Evolutionary conservation across 2,113 vertebrate genomes (phyloP).

Genomic region (Perccottus glenii): DNA sequence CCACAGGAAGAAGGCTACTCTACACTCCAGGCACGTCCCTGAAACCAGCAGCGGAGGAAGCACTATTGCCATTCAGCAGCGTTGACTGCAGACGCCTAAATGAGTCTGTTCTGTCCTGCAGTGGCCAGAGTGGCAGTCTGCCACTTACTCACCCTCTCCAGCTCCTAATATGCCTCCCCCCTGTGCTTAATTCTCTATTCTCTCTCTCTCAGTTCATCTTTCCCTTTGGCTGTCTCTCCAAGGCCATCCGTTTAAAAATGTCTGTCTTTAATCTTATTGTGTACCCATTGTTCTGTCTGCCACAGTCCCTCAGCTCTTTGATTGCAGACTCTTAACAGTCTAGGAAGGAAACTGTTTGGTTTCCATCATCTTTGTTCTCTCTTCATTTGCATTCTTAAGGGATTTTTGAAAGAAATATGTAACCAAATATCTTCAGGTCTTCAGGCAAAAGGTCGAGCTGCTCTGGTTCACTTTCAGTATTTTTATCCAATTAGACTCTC

Average conservation of each 20-base stretch:
- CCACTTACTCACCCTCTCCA: conserved; percentile 58
- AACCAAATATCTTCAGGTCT: not conserved
- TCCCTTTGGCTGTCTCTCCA: conserved; percentile 9
- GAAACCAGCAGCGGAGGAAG: conserved; percentile 78
- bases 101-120: conserved; percentile 78
- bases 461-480: too few species aligned
- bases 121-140: conserved; percentile 62
- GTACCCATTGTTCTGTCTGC: conserved; percentile 1
- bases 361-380: not conserved
- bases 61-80: conserved; percentile 76
- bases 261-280: conserved; percentile 14
- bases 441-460: not conserved
- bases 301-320: conserved; percentile 25
- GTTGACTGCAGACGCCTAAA: conserved; percentile 74
- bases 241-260: conserved; percentile 9
- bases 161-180: conserved; percentile 33
- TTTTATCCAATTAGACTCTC: conserved; percentile 3
- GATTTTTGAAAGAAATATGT: not conserved
- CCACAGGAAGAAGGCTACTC: conserved; percentile 75
- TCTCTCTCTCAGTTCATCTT: conserved; percentile 29
- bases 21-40: conserved; percentile 76
- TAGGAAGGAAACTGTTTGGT: not conserved
- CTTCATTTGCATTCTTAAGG: not conserved
- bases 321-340: conserved; percentile 6
- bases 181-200: conserved; percentile 20